Evolutionary conservation across 37 sponge, comb jelly and placozoan genomes (phyloP).

Genomic region (Dysidea cf. avara): DNA sequence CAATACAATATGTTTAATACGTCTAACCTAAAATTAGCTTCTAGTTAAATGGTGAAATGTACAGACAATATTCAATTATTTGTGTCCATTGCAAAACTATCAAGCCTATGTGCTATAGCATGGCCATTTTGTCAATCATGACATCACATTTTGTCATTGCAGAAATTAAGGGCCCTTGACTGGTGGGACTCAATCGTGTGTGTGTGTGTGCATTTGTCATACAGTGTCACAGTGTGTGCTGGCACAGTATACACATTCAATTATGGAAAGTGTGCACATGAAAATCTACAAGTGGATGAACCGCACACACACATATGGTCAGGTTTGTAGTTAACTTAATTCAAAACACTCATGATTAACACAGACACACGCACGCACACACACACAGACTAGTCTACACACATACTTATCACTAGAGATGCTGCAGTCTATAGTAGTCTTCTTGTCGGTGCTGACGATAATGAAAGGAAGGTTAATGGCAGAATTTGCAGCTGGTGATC

Average conservation of each 20-base stretch:
- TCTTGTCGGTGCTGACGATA: conserved; percentile 77
- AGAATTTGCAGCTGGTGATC: conserved; percentile 73
- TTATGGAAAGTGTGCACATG: not conserved
- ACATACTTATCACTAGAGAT: conserved; percentile 94
- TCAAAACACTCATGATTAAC: not conserved
- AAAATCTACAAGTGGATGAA: not conserved
- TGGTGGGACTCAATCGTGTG: too few species aligned
- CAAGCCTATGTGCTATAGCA: too few species aligned
- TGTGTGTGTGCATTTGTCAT: too few species aligned
- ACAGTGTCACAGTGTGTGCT: too few species aligned
- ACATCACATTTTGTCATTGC: too few species aligned
- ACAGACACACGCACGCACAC: not conserved
- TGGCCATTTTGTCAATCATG: too few species aligned
- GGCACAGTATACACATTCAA: not conserved
- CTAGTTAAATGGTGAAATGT: too few species aligned
- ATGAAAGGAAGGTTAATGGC: conserved; percentile 88
- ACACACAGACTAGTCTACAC: not conserved
- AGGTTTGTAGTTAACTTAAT: not conserved
- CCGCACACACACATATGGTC: not conserved
- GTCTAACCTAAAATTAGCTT: too few species aligned
- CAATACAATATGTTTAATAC: too few species aligned
- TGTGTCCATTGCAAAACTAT: too few species aligned
- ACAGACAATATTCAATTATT: too few species aligned
- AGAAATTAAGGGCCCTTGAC: too few species aligned
- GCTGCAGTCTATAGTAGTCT: conserved; percentile 91